These are phyloP conservation scores for Phenacoccus solenopsis DNA, from an alignment of 1,140 invertebrate genomes.

Conservation along the genomic window DNA sequence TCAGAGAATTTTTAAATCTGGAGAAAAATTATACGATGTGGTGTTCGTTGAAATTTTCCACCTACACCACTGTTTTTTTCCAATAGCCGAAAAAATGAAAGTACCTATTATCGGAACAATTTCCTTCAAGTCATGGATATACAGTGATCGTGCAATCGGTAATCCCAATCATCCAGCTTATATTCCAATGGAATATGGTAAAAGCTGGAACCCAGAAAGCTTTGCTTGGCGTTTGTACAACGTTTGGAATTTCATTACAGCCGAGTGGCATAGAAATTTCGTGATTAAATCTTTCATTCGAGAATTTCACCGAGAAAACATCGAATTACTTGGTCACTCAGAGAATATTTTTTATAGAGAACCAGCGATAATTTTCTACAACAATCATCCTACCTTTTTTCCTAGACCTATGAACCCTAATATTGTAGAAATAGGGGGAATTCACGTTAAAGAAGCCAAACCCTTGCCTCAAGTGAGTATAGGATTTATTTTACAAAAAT, in stretches of 20 bases:
- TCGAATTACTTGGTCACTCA: neutral
- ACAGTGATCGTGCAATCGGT: neutral
- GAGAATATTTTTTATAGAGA: neutral
- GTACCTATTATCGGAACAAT: neutral
- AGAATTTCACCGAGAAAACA: neutral
- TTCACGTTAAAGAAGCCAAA: constrained; percentile 32
- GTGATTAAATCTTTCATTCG: neutral
- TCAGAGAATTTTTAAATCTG: neutral
- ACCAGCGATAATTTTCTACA: neutral
- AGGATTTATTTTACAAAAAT: neutral
- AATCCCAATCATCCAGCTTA: constrained; percentile 31
- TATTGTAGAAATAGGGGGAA: constrained; percentile 43
- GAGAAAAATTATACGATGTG: neutral
- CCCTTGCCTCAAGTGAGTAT: constrained; percentile 25
- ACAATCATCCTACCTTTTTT: neutral
- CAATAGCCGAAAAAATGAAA: neutral
- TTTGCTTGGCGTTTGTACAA: neutral
- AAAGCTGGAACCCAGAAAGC: neutral
- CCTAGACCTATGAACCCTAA: constrained; percentile 37
- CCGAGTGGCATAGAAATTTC: neutral
- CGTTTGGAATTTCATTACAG: neutral
- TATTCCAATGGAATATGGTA: constrained; percentile 35
- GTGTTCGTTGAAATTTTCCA: neutral
- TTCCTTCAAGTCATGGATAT: neutral
- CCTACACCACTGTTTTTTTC: neutral